Evolutionary conservation across 2,113 vertebrate species (phyloP), one percentile per base, ranked within the genome.

Genomic region (Ophthalmolycus amberensis): DNA sequence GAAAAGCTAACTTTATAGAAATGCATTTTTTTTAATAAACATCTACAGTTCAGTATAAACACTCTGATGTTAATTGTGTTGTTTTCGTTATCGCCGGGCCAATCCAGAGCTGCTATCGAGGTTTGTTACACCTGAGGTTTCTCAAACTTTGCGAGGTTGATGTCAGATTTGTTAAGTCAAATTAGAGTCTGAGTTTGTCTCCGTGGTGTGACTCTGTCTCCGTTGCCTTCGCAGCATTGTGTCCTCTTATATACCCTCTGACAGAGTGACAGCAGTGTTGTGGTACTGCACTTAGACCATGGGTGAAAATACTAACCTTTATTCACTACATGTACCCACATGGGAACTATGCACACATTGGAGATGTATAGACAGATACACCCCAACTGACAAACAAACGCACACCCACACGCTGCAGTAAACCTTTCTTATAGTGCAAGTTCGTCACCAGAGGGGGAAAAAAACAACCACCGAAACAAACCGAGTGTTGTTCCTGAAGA

Each of bases 401-500:
- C 15, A 29, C 52, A 73, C 4, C 15, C 56, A 75, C 75, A 52
- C 29, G 10, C 27, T 46, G 46, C 59, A 66, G 60, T 74, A 22
- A 77, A 63, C 16, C 37, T 56, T 42, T 64, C 50, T 66, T 34
- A 40, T 22, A 27, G 38, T 66, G 29, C 37, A 56, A 67, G 40
- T 77, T 86, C 63, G 84, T 76, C 48, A n/a, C 25, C 64, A 60
- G 37, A 85, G 22, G 42, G 9, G 46, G 25, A 14, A 69, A 79
- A 50, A 40, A 75, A 62, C 16, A 65, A 56, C 56, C 37, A 34
- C 12, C 46, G 46, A 58, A 88, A 88, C 72, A 59, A 76, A 83
- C 62, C 22, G 1, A 42, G 52, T 58, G 42, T 80, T 75, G 77
- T 80, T 87, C 73, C 69, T 68, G 59, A 80, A 81, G 78, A 84